Evolutionary conservation across 2,113 vertebrate species (phyloP), one percentile per base, ranked within the genome.

Genomic region (Mesocricetus auratus): DNA sequence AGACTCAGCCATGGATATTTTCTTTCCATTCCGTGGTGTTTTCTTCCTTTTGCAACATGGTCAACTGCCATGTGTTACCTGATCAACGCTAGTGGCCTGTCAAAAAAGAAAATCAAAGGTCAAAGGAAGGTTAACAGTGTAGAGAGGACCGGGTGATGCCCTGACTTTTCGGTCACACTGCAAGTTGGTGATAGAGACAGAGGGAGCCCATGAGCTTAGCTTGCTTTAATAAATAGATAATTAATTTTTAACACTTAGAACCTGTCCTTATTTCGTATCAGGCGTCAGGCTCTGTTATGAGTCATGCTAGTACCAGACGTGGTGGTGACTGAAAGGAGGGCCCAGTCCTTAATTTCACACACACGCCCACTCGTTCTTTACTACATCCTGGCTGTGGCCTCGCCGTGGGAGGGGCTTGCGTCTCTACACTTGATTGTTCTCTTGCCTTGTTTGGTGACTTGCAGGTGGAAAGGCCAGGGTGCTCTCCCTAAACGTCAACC

Each of bases 11-110:
- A 87, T 81, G 33, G 87, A 77, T 88, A 73, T 92, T 92, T 64
- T 45, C 85, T 31, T 96, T 86, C 85, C n/a, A 89, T 96, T 78
- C 73, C 71, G 58, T 56, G 45, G 31, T 62, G 42, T 73, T 73
- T 95, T 95, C 85, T 95, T 92, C 50, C 78, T 97, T 94, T 95
- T 82, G 75, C 94, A 96, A 89, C 56, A 69, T 64, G 39, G 88
- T 93, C 56, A 89, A 26, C 62, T 53, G 74, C 42, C 77, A 29
- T 69, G 60, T 93, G 74, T 82, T 94, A 88, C 94, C 95, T 88
- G 58, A 86, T 90, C n/a, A 88, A 71, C 15, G 29, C 47, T 7
- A 39, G 36, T 39, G 36, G 16, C 36, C 74, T 83, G n/a, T 83
- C 42, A 31, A 58, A 89, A 64, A 13, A 13, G n/a, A 50, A 11